Evolutionary conservation across 2,797 vertebrate genomes (phyloP).

Genomic region (Sebastes wilsoni): DNA sequence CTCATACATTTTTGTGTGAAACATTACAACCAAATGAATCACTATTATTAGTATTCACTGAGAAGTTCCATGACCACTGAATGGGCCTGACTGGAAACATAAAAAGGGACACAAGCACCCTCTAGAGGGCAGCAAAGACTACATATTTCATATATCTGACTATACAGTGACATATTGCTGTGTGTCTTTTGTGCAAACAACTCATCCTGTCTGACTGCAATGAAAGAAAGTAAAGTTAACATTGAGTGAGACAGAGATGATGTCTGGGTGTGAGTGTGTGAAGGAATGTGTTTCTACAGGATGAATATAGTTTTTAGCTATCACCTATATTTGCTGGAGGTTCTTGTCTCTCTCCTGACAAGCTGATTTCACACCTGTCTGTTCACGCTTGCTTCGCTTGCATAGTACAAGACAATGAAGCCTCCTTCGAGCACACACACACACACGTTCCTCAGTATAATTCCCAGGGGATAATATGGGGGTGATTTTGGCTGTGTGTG

Average conservation of each 20-base stretch:
- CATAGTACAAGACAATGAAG: constrained; percentile 12
- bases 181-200: constrained; percentile 8
- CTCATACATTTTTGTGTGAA: background rate
- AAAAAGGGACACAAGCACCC: background rate
- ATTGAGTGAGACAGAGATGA: background rate
- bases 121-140: constrained; percentile 61
- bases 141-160: background rate
- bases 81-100: background rate
- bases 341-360: constrained; percentile 8
- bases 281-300: background rate
- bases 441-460: background rate
- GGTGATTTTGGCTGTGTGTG: constrained; percentile 1
- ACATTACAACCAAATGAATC: background rate
- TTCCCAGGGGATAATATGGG: background rate
- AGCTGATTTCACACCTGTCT: constrained; percentile 50
- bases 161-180: background rate
- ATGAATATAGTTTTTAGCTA: background rate
- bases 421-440: background rate
- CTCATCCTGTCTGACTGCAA: background rate
- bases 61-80: background rate
- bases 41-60: background rate
- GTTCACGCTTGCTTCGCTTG: background rate
- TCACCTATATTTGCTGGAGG: background rate
- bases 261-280: background rate
- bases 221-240: background rate